Conservation (phyloP, 2,797 vertebrate genomes). For the Danio tinwini region DNA sequence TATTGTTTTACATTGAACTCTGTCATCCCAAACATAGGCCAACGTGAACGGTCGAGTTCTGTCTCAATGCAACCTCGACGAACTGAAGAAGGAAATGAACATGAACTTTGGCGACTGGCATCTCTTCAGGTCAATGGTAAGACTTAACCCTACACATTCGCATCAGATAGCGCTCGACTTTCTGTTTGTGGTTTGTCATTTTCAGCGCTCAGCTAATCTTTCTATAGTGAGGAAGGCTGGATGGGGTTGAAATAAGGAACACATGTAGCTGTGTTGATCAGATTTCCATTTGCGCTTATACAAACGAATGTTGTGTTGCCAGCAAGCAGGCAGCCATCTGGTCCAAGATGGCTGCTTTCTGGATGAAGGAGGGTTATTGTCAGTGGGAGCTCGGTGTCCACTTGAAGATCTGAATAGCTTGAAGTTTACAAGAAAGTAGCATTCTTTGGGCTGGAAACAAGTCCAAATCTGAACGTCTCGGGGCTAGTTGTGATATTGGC, state of each 20-base stretch:
- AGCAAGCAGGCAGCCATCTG: conserved; percentile 79
- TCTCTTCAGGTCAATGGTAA: conserved; percentile 93
- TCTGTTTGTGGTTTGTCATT: conserved; percentile 21
- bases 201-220: conserved; percentile 66
- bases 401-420: conserved; percentile 65
- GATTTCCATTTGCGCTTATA: conserved; percentile 71
- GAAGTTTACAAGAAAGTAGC: conserved; percentile 63
- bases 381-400: conserved; percentile 65
- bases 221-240: conserved; percentile 69
- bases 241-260: conserved; percentile 75
- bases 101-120: conserved; percentile 99
- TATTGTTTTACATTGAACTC: background rate
- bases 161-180: conserved; percentile 15
- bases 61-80: conserved; percentile 93
- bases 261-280: conserved; percentile 74
- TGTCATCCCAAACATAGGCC: conserved; percentile 75
- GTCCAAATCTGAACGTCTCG: conserved; percentile 44
- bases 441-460: conserved; percentile 55
- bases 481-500: conserved; percentile 37
- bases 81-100: conserved; percentile 96
- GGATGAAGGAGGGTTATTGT: conserved; percentile 82
- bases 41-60: conserved; percentile 97
- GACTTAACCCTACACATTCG: conserved; percentile 47
- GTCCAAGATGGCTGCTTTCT: conserved; percentile 77
- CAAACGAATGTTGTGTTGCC: conserved; percentile 76